Percentiles rank a stretch among this genome's conserved stretches.
Evolutionary conservation across 2,888 invertebrate species (phyloP).

Genomic region (Cephonodes hylas): DNA sequence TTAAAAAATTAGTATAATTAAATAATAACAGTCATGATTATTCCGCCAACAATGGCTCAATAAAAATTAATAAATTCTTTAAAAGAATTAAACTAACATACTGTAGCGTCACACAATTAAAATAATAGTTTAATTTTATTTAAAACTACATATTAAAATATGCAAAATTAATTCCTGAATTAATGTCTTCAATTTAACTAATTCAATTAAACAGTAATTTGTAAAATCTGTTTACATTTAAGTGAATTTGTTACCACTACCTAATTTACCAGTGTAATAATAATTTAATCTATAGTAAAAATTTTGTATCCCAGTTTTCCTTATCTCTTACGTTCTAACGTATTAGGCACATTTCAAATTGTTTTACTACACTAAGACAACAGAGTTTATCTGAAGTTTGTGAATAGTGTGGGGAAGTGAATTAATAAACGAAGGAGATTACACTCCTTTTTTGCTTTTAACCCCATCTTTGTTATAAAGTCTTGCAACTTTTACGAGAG

Average conservation of each 20-base stretch:
- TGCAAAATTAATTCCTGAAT: too few relatives aligned
- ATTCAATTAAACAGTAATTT: neutral
- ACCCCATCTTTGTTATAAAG: neutral
- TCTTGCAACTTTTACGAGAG: neutral
- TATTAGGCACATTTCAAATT: constrained; percentile 19
- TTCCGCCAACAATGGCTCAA: too few relatives aligned
- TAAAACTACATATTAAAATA: neutral
- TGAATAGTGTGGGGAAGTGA: neutral
- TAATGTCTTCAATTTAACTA: too few relatives aligned
- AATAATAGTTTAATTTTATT: too few relatives aligned
- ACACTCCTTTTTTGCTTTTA: neutral
- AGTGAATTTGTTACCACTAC: neutral
- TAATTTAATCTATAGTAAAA: neutral
- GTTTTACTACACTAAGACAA: constrained; percentile 10
- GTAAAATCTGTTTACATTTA: neutral
- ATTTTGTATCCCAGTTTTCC: constrained; percentile 1
- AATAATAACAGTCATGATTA: too few relatives aligned
- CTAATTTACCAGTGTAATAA: neutral
- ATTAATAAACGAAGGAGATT: neutral
- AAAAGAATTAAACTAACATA: too few relatives aligned
- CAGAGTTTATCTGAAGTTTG: neutral
- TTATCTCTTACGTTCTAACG: constrained; percentile 19
- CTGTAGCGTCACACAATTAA: too few relatives aligned
- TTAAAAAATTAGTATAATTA: too few relatives aligned
- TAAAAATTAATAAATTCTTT: too few relatives aligned